These are phyloP conservation scores for Heliconius ismenius DNA, from an alignment of 2,888 invertebrate genomes.

Conservation along the genomic window DNA sequence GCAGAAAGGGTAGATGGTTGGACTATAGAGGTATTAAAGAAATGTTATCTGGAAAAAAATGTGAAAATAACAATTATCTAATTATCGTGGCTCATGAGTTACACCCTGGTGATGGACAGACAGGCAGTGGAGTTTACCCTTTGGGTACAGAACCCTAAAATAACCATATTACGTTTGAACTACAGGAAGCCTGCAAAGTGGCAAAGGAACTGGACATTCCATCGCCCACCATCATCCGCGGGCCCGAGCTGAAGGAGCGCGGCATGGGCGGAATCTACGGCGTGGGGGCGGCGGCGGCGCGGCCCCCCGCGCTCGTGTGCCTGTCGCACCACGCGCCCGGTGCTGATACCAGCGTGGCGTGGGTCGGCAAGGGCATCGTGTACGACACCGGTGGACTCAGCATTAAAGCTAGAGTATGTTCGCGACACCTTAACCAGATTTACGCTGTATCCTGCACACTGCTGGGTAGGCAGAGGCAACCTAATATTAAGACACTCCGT, in stretches of 20 bases:
- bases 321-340: conserved; percentile 84
- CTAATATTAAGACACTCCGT: no score
- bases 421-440: no score
- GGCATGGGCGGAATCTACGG: conserved; percentile 95
- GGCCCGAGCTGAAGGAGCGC: conserved; percentile 86
- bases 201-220: conserved; percentile 84
- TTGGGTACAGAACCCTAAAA: no score
- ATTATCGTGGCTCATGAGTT: no score
- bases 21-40: no score
- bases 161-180: not conserved
- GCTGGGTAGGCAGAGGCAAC: no score
- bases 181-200: conserved; percentile 86
- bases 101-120: not conserved
- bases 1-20: no score
- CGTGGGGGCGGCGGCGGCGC: conserved; percentile 86
- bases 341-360: conserved; percentile 86
- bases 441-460: no score
- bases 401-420: conserved; percentile 88
- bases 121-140: not conserved
- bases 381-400: conserved; percentile 96
- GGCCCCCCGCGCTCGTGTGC: conserved; percentile 82
- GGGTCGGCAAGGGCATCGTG: conserved; percentile 97
- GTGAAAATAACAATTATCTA: no score
- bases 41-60: no score
- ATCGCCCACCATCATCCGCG: conserved; percentile 86